Evolutionary conservation across 1,140 invertebrate genomes (phyloP).

Genomic region (Ips typographus): DNA sequence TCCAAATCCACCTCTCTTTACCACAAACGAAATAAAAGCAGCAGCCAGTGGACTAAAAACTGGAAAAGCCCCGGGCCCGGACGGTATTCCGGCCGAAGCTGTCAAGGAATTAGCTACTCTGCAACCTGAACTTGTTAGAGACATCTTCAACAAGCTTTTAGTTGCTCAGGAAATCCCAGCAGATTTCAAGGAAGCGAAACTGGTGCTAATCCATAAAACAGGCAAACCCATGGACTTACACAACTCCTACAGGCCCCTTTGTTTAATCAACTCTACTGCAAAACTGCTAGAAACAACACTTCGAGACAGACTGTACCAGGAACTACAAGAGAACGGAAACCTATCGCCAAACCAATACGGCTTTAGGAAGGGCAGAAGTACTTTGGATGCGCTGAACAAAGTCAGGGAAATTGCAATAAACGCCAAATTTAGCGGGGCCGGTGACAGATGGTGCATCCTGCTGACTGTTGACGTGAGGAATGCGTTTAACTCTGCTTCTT

Average conservation of each 20-base stretch:
- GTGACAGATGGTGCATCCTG: not conserved
- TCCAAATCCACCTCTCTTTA: conserved; percentile 15
- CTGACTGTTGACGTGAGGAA: conserved; percentile 41
- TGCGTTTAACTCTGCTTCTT: conserved; percentile 39
- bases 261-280: conserved; percentile 39
- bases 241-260: conserved; percentile 44
- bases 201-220: conserved; percentile 11
- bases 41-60: conserved; percentile 18
- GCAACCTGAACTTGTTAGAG: not conserved
- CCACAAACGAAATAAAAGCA: conserved; percentile 24
- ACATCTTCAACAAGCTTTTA: conserved; percentile 5
- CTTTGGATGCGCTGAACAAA: conserved; percentile 28
- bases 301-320: conserved; percentile 29
- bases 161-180: conserved; percentile 2
- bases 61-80: conserved; percentile 36
- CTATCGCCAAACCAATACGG: conserved; percentile 36
- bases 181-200: conserved; percentile 11
- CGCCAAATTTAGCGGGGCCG: conserved; percentile 6
- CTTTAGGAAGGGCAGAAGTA: conserved; percentile 37
- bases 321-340: conserved; percentile 24
- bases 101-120: conserved; percentile 5
- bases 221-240: not conserved
- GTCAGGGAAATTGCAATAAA: conserved; percentile 8
- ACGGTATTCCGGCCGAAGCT: conserved; percentile 29
- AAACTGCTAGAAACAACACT: conserved; percentile 45